These are phyloP conservation scores for Drosophila cognata DNA, from an alignment of 2,888 invertebrate genomes.

Conservation along the genomic window DNA sequence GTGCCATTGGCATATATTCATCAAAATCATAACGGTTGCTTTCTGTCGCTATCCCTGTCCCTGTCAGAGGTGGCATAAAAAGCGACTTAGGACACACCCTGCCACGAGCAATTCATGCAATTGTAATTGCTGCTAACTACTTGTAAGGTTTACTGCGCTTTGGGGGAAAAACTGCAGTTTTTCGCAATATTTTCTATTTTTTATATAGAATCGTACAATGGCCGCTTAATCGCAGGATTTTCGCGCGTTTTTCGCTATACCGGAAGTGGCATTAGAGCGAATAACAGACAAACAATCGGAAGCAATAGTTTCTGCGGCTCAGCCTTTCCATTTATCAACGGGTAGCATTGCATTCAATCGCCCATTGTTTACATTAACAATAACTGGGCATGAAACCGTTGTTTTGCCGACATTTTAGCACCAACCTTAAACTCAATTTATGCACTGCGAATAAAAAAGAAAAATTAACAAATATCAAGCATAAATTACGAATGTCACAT, in stretches of 20 bases:
- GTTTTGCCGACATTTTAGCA: conserved; percentile 72
- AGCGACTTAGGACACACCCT: conserved; percentile 66
- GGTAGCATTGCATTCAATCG: conserved; percentile 34
- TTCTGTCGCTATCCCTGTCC: conserved; percentile 35
- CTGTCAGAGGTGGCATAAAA: conserved; percentile 74
- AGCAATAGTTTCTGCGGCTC: conserved; percentile 40
- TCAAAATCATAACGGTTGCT: conserved; percentile 74
- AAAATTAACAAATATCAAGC: conserved; percentile 73
- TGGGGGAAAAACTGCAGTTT: conserved; percentile 62
- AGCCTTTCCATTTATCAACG: conserved; percentile 20
- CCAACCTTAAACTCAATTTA: conserved; percentile 57
- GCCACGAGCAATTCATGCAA: conserved; percentile 43
- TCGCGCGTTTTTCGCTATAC: conserved; percentile 67
- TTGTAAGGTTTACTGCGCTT: conserved; percentile 47
- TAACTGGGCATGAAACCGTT: conserved; percentile 84
- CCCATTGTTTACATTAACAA: conserved; percentile 76
- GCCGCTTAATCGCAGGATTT: conserved; percentile 63
- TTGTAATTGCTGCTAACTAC: conserved; percentile 75
- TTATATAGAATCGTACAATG: conserved; percentile 48
- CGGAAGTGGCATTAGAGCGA: conserved; percentile 65
- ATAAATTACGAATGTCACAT: conserved; percentile 83
- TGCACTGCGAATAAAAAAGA: conserved; percentile 34
- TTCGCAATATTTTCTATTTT: conserved; percentile 45
- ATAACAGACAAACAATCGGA: conserved; percentile 14
- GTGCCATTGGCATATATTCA: conserved; percentile 49